A percentile compares a stretch with the other conserved stretches of the same genome.
Evolutionary conservation across 2,888 invertebrate species (phyloP).

Genomic region (Synergus japonicus): DNA sequence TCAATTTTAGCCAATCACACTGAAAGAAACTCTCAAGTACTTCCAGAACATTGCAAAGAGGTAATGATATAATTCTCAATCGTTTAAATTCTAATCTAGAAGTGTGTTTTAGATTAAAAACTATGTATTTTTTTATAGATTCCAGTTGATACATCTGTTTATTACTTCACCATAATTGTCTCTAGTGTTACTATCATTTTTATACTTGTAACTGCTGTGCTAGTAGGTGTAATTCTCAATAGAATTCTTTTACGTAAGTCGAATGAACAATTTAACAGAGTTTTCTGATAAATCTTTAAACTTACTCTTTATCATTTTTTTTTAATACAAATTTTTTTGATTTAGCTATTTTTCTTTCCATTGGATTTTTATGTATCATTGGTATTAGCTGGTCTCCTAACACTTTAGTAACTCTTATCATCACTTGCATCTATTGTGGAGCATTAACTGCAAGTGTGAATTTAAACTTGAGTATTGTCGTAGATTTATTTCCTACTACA

Average conservation of each 20-base stretch:
- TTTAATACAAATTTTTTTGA: neutral
- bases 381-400: conserved; percentile 66
- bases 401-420: conserved; percentile 56
- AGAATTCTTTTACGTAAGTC: conserved; percentile 63
- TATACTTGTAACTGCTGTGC: conserved; percentile 55
- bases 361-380: conserved; percentile 57
- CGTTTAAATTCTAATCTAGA: neutral
- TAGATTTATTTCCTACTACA: conserved; percentile 83
- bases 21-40: neutral
- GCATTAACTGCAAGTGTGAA: conserved; percentile 60
- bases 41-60: conserved; percentile 14
- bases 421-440: conserved; percentile 64
- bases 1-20: conserved; percentile 20
- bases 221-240: conserved; percentile 59
- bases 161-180: conserved; percentile 61
- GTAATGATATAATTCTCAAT: conserved; percentile 5
- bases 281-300: neutral
- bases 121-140: conserved; percentile 51
- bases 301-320: neutral
- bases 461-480: conserved; percentile 81
- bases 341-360: conserved; percentile 57
- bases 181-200: conserved; percentile 49
- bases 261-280: neutral
- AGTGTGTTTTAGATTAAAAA: no score
- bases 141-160: conserved; percentile 58